Evolutionary conservation across 1,140 invertebrate species (phyloP).

Genomic region (Arctopsyche grandis): DNA sequence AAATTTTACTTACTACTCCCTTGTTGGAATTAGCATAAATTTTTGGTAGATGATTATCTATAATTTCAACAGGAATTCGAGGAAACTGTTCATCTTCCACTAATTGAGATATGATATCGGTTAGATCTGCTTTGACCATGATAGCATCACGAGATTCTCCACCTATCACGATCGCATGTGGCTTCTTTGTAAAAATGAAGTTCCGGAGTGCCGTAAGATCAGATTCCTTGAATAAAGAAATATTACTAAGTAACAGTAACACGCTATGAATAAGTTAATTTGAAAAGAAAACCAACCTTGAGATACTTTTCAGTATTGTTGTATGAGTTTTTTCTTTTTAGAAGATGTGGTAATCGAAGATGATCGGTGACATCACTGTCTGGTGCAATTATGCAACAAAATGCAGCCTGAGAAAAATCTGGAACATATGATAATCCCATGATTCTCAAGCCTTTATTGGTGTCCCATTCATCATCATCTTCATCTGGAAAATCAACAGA

Average conservation of each 20-base stretch:
- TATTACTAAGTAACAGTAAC: conserved; percentile 3
- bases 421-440: conserved; percentile 90
- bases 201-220: conserved; percentile 85
- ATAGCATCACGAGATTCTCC: conserved; percentile 90
- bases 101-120: conserved; percentile 78
- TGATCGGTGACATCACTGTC: conserved; percentile 95
- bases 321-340: conserved; percentile 83
- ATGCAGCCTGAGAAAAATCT: conserved; percentile 87
- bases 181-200: conserved; percentile 91
- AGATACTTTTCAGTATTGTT: conserved; percentile 76
- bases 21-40: conserved; percentile 93
- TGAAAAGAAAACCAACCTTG: conserved; percentile 40
- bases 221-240: conserved; percentile 68
- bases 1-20: conserved; percentile 70
- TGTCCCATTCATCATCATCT: conserved; percentile 93
- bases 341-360: conserved; percentile 84
- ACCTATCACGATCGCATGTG: conserved; percentile 91
- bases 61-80: conserved; percentile 86
- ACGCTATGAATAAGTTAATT: background rate
- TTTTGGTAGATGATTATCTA: conserved; percentile 92
- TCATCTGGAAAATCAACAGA: conserved; percentile 80
- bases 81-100: conserved; percentile 90
- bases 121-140: conserved; percentile 87
- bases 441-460: conserved; percentile 84
- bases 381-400: conserved; percentile 85